These are phyloP conservation scores for Acestrorhynchus altus DNA, from an alignment of 2,797 vertebrate genomes.

Conservation along the genomic window DNA sequence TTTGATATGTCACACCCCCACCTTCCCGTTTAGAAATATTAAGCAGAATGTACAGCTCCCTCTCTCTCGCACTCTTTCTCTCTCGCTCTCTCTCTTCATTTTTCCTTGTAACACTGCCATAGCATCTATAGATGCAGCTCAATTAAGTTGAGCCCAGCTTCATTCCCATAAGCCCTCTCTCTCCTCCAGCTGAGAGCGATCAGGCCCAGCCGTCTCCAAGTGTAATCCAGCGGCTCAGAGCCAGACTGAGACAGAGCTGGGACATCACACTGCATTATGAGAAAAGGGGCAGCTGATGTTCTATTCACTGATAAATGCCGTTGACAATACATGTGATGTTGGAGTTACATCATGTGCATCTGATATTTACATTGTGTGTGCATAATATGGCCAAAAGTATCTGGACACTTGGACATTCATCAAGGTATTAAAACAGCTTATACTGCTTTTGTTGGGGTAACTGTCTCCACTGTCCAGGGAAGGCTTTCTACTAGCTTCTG, in stretches of 20 bases:
- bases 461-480: too few relatives aligned
- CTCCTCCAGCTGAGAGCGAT: conserved; percentile 6
- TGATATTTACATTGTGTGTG: too few relatives aligned
- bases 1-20: too few relatives aligned
- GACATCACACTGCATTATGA: background rate
- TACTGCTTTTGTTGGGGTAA: too few relatives aligned
- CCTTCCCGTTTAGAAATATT: too few relatives aligned
- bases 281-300: background rate
- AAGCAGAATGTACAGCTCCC: conserved; percentile 44
- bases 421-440: too few relatives aligned
- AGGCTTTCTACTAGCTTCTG: too few relatives aligned
- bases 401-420: too few relatives aligned
- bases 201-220: conserved; percentile 7
- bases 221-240: conserved; percentile 11
- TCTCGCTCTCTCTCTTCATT: conserved; percentile 6
- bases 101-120: background rate
- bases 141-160: conserved; percentile 30
- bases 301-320: background rate
- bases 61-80: conserved; percentile 52
- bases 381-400: too few relatives aligned
- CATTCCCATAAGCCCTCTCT: conserved; percentile 13
- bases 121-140: conserved; percentile 13
- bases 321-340: background rate
- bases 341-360: background rate
- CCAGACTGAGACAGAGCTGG: conserved; percentile 4